phyloP scores from a whole-genome alignment of 2,113 vertebrate species.

The Hippopotamus amphibius region DNA sequence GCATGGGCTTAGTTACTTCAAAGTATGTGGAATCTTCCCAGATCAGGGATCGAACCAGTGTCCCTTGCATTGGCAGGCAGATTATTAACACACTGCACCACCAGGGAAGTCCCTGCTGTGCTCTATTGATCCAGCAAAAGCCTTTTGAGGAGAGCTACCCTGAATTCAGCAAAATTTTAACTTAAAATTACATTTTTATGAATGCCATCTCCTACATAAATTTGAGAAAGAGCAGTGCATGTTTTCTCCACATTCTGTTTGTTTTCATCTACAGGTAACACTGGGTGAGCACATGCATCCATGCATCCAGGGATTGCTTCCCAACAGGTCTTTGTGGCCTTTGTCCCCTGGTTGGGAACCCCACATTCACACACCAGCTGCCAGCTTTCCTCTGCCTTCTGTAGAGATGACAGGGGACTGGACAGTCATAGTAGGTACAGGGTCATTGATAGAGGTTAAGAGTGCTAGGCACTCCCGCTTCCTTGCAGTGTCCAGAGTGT shows the following conservation, averaged over 20 bases:
- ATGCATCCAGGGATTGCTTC: not conserved
- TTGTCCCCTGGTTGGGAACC: not conserved
- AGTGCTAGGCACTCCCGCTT: not conserved
- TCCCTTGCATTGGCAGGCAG: too few species aligned
- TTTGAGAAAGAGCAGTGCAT: not conserved
- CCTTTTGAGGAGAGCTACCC: not conserved
- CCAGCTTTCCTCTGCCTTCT: not conserved
- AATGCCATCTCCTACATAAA: not conserved
- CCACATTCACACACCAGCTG: not conserved
- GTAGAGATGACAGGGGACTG: not conserved
- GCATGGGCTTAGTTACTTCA: too few species aligned
- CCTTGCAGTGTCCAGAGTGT: not conserved
- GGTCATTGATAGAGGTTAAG: not conserved
- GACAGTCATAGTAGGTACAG: accelerated
- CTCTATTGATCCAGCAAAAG: not conserved
- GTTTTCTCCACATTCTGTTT: not conserved
- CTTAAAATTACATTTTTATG: not conserved
- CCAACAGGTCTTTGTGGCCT: not conserved
- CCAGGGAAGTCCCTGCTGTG: too few species aligned
- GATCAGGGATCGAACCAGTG: too few species aligned
- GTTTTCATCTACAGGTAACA: not conserved
- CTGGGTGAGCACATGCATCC: not conserved
- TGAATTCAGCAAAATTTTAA: not conserved
- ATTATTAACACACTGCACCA: too few species aligned
- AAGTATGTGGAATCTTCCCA: too few species aligned